Conservation (phyloP, 2,888 invertebrate species). For the Herminia tarsipennalis region DNA sequence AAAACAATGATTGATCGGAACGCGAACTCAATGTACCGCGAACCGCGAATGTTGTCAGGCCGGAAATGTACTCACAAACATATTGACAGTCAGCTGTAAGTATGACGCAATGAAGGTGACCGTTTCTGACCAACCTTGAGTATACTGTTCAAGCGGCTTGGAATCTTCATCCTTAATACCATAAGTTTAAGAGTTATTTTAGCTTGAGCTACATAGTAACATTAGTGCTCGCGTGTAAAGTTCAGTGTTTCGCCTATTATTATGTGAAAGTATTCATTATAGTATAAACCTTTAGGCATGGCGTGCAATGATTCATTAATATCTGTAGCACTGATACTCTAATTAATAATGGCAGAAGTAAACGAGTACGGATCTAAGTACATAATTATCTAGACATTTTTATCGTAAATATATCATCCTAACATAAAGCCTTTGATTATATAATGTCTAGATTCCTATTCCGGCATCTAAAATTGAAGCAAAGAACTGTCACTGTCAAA, state of each 20-base stretch:
- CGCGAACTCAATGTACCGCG: constrained; percentile 1
- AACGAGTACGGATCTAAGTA: no score
- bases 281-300: constrained; percentile 7
- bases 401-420: no score
- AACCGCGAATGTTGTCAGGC: not conserved
- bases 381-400: no score
- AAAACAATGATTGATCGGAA: no score
- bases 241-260: constrained; percentile 19
- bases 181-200: constrained; percentile 8
- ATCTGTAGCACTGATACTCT: not conserved
- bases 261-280: constrained; percentile 20
- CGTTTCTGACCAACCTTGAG: constrained; percentile 40
- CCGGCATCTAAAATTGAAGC: no score
- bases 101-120: constrained; percentile 53
- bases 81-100: constrained; percentile 44
- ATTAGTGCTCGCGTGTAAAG: constrained; percentile 11
- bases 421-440: no score
- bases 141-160: constrained; percentile 11
- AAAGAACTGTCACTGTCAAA: no score
- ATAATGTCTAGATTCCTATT: no score
- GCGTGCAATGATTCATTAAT: not conserved
- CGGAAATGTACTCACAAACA: constrained; percentile 22
- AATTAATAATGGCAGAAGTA: no score
- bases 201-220: not conserved
- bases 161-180: not conserved